phyloP scores from a whole-genome alignment of 2,113 vertebrate genomes.

The Sylvia atricapilla region DNA sequence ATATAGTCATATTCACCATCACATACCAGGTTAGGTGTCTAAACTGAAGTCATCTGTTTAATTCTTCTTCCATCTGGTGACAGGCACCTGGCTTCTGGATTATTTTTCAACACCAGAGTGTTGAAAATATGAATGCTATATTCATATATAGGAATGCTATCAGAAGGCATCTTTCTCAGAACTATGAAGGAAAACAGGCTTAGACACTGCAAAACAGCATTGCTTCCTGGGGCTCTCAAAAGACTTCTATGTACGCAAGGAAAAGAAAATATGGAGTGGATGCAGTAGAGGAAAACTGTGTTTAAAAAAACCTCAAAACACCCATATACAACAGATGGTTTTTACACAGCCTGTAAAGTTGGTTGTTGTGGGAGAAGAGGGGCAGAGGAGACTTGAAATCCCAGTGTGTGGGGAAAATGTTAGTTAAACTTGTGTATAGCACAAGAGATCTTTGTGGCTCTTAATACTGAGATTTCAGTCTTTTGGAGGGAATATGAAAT shows the following conservation, averaged over 20 bases:
- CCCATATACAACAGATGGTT: neutral
- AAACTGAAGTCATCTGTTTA: neutral
- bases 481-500: neutral
- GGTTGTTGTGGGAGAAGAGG: neutral
- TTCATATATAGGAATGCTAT: neutral
- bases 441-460: neutral
- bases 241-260: neutral
- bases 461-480: neutral
- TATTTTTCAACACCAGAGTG: slow-evolving; percentile 7
- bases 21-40: neutral
- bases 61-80: slow-evolving; percentile 15
- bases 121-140: neutral
- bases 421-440: neutral
- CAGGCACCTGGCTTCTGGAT: slow-evolving; percentile 18
- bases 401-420: neutral
- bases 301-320: neutral
- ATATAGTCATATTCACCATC: neutral
- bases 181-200: neutral
- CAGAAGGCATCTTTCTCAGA: neutral
- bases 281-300: neutral
- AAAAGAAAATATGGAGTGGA: neutral
- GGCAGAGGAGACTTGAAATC: neutral
- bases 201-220: neutral
- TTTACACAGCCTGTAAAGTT: neutral
- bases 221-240: neutral